Evolutionary conservation across 2,797 vertebrate genomes (phyloP), one percentile per base, ranked within the genome.

Genomic region (Gymnoscopelus braueri): DNA sequence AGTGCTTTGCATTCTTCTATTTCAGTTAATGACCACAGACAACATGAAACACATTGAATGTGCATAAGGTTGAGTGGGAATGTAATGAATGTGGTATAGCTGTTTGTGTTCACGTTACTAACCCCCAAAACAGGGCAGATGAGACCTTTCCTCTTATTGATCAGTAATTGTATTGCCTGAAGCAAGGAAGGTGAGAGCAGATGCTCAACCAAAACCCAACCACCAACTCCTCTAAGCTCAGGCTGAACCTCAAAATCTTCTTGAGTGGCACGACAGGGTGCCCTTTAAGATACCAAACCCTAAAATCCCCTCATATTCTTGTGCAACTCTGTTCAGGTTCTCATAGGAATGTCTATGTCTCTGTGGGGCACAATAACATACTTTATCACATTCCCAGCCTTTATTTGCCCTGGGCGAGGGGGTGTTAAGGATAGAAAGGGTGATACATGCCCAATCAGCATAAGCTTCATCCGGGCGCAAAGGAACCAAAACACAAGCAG

Each of bases 21-120:
- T 65, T 73, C 61, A 72, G 59, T 59, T 26, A 5, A 62, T 39
- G 65, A 71, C 24, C 65, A 59, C 5, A 14, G 4, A 29, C 13
- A 23, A 49, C 8, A 52, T n/a, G 2, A 53, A 47, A 72, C 13
- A 55, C 58, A 71, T 4, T 13, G 19, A 77, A 79, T 84, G 85
- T 82, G 84, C 83, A 23, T 67, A 2, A 57, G 32, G 50, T 61
- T 24, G 60, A 58, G 47, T 10, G 67, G 88, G 86, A 89, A 90
- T 88, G 88, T 87, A 64, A 71, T 78, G 73, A 75, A 69, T 10
- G 48, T 39, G 68, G 77, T 51, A 68, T 47, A 48, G 63, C 57
- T 0, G 4, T 15, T 44, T 53, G 13, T 14, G 66, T 52, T 49
- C 3, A 67, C 35, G 13, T 24, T 11, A 55, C 24, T 1, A 51